A percentile compares a stretch with the other conserved stretches of the same genome.
These are phyloP conservation scores for Deroptyus accipitrinus DNA, from an alignment of 2,113 vertebrate species.

Conservation along the genomic window DNA sequence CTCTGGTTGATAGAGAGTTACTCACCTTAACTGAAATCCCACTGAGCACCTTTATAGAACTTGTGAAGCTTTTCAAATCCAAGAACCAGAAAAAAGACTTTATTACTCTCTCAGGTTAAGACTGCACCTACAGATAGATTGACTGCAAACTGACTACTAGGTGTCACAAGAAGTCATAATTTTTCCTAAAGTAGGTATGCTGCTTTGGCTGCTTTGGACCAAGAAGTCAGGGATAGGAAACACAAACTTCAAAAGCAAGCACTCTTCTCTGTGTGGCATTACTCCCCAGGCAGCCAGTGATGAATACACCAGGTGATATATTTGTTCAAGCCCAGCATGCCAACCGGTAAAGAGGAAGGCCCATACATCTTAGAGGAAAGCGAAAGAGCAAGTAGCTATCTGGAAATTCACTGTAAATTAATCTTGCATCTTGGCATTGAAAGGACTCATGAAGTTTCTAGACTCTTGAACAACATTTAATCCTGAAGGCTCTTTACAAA, in stretches of 20 bases:
- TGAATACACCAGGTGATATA: background rate
- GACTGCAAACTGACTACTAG: background rate
- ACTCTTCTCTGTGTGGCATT: background rate
- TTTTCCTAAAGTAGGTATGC: background rate
- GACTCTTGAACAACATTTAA: background rate
- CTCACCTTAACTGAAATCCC: constrained; percentile 63
- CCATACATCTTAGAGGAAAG: background rate
- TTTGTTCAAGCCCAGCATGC: background rate
- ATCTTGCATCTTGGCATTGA: background rate
- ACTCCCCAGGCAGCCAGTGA: background rate
- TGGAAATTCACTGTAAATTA: background rate
- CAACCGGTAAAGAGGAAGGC: background rate
- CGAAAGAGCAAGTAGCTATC: background rate
- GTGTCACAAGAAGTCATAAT: background rate
- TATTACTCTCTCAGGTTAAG: constrained; percentile 1
- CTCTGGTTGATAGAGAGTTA: constrained; percentile 54
- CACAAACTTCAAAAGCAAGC: background rate
- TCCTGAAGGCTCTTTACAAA: background rate
- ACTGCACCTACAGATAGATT: background rate
- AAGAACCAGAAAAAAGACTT: constrained; percentile 3
- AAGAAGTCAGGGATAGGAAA: background rate
- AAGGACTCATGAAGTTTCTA: background rate
- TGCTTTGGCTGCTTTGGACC: background rate
- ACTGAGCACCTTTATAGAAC: constrained; percentile 27
- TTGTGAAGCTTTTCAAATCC: constrained; percentile 12